Evolutionary conservation across 2,797 vertebrate genomes (phyloP), one percentile per base, ranked within the genome.

Genomic region (Allobates femoralis): DNA sequence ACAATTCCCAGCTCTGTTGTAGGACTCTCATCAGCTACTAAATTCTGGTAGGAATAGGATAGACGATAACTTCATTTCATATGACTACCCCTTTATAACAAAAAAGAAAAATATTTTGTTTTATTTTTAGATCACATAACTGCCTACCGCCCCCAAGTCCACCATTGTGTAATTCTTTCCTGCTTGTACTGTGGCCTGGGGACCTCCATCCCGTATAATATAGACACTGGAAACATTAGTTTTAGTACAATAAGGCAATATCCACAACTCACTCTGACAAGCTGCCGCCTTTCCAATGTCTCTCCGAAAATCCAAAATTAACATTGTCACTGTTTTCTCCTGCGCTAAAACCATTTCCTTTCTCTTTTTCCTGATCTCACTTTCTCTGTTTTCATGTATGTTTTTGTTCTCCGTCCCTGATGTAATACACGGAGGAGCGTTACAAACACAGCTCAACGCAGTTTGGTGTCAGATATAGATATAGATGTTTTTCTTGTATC

Each of bases 341-440:
- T 10, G 86, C 23, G 5, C 71, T 77, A 56, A 85, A 88, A 85
- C 78, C 80, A 84, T 85, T 81, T 76, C n/a, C 58, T 85, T 81
- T 32, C 83, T 60, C 30, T 85, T 81, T 87, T 76, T 46, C 67
- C 83, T 80, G 53, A 21, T 88, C 86, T 84, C 86, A 88, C 87
- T 67, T 88, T 88, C 87, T 88, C 83, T 50, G 60, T 81, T 88
- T 88, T 87, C 86, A 84, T 80, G 67, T 62, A 87, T 79, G 79
- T 87, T 84, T 88, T 76, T 56, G 46, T 85, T 81, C 56, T 46
- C n/a, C 56, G 34, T 85, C 83, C 83, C 87, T n/a, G 18, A 69
- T 81, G 87, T 73, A 76, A 80, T 58, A 37, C 62, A 77, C 56
- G 18, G 37, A 53, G 84, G 77, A 32, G 76, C 74, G n/a, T 81